Percentiles rank a stretch among this genome's conserved stretches.
Conservation (phyloP, 2,888 invertebrate species). For the Protophormia terraenovae region DNA sequence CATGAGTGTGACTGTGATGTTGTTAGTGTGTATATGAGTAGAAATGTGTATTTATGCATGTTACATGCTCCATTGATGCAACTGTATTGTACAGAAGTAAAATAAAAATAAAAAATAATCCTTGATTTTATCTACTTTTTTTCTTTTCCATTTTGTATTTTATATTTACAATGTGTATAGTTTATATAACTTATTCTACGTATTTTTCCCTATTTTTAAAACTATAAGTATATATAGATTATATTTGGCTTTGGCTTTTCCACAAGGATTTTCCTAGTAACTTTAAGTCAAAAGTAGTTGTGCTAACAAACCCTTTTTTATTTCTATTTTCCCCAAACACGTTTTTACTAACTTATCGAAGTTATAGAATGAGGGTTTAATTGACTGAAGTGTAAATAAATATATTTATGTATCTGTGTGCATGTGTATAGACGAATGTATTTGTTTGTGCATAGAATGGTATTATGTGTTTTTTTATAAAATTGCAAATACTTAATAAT, state of each 20-base stretch:
- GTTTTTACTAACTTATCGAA: slow-evolving; percentile 30
- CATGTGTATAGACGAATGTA: not conserved
- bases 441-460: not conserved
- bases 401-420: not conserved
- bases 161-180: slow-evolving; percentile 23
- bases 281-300: slow-evolving; percentile 51
- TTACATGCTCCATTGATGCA: slow-evolving; percentile 55
- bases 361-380: slow-evolving; percentile 38
- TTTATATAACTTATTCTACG: slow-evolving; percentile 39
- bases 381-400: slow-evolving; percentile 38
- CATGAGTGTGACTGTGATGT: not conserved
- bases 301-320: slow-evolving; percentile 54
- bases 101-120: slow-evolving; percentile 11
- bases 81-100: slow-evolving; percentile 34
- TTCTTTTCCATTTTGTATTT: slow-evolving; percentile 9
- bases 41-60: slow-evolving; percentile 45
- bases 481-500: not conserved
- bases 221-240: slow-evolving; percentile 35
- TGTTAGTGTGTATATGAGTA: not conserved
- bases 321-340: slow-evolving; percentile 37
- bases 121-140: slow-evolving; percentile 45
- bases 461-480: not conserved
- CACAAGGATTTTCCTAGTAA: slow-evolving; percentile 50
- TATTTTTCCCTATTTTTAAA: slow-evolving; percentile 28
- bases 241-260: slow-evolving; percentile 48